Conservation (phyloP, 2,888 invertebrate genomes). For the Xestia ashworthii region DNA sequence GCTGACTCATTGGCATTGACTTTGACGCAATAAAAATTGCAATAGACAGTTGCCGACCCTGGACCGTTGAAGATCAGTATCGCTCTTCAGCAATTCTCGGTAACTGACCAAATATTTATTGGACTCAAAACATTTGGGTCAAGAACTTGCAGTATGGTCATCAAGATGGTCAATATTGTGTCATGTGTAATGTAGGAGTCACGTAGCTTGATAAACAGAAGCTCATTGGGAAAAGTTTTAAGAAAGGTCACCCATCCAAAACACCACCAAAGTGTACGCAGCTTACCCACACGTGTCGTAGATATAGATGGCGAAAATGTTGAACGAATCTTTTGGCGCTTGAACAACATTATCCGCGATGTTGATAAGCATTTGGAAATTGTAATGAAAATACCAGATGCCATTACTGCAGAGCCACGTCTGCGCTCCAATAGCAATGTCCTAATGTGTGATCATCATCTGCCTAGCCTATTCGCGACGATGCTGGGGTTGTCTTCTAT, state of each 20-base stretch:
- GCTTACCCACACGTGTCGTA: not conserved
- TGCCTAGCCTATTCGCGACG: not conserved
- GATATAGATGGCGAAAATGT: not conserved
- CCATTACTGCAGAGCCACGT: not conserved
- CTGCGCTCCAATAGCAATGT: not conserved
- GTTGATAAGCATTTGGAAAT: not conserved
- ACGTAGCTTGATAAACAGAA: slow-evolving; percentile 24
- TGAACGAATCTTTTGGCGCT: not conserved
- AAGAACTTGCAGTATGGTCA: slow-evolving; percentile 39
- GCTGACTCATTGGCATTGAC: slow-evolving; percentile 27
- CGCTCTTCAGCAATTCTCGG: slow-evolving; percentile 14
- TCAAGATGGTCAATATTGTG: slow-evolving; percentile 50
- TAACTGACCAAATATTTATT: slow-evolving; percentile 47
- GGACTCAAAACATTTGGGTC: slow-evolving; percentile 49
- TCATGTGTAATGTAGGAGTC: slow-evolving; percentile 33
- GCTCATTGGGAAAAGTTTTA: slow-evolving; percentile 22
- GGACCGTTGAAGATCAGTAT: slow-evolving; percentile 31
- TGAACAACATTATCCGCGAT: not conserved
- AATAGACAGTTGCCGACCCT: slow-evolving; percentile 44
- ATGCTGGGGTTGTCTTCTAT: not conserved
- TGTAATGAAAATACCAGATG: not conserved
- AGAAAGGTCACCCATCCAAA: slow-evolving; percentile 9
- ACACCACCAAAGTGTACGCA: too few species aligned
- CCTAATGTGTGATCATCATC: not conserved
- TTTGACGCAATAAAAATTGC: slow-evolving; percentile 29